Percentiles rank a stretch among this genome's conserved stretches.
Conservation (phyloP, 2,113 vertebrate species). For the Callaeas wilsoni region DNA sequence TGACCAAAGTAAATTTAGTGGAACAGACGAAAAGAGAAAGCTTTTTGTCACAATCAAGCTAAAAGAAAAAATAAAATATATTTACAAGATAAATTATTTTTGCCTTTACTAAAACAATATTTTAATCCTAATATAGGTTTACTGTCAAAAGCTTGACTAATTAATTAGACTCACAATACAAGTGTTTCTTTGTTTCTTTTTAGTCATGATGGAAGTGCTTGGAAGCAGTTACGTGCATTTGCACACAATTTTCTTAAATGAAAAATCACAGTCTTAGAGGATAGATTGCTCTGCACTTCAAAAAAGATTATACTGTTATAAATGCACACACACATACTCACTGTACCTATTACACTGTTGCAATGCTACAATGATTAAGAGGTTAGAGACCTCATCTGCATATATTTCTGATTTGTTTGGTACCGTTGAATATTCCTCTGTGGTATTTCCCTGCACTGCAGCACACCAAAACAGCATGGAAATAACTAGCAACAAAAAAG, state of each 20-base stretch:
- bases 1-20: not conserved
- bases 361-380: not conserved
- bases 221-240: not conserved
- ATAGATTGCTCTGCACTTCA: not conserved
- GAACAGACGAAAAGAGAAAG: not conserved
- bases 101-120: not conserved
- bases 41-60: not conserved
- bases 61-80: not conserved
- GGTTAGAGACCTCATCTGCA: not conserved
- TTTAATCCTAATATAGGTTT: not conserved
- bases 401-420: not conserved
- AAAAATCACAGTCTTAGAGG: not conserved
- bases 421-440: not conserved
- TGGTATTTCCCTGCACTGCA: not conserved
- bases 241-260: not conserved
- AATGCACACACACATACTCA: not conserved
- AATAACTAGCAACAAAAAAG: not conserved
- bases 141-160: not conserved
- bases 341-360: rapidly evolving
- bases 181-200: not conserved
- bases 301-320: not conserved
- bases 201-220: not conserved
- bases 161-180: not conserved
- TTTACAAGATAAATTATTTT: not conserved
- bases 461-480: not conserved